phyloP scores from a whole-genome alignment of 1,140 invertebrate genomes.

The Schlechtendalia chinensis region DNA sequence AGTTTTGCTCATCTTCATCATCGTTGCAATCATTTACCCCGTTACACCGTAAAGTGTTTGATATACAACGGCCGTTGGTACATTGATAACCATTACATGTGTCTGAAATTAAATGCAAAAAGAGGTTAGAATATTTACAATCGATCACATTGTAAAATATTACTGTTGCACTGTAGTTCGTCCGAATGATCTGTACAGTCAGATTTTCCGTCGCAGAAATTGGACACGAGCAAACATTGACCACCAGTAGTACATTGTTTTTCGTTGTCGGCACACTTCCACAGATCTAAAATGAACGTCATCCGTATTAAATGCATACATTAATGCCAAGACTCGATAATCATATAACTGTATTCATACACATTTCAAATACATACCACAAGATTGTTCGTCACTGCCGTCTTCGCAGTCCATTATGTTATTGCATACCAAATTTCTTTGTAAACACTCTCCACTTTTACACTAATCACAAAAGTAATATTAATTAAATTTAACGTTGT shows the following conservation, averaged over 20 bases:
- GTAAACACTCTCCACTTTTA: constrained; percentile 69
- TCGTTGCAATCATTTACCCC: constrained; percentile 63
- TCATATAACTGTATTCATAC: too few relatives aligned
- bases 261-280: constrained; percentile 64
- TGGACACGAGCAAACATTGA: constrained; percentile 62
- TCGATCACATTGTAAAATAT: background rate
- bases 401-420: constrained; percentile 70
- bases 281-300: constrained; percentile 54
- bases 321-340: too few relatives aligned
- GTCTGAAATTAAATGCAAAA: constrained; percentile 55
- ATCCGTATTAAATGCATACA: background rate
- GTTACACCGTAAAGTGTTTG: constrained; percentile 64
- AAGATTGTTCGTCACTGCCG: constrained; percentile 68
- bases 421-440: constrained; percentile 71
- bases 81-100: constrained; percentile 63
- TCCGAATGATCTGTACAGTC: constrained; percentile 68
- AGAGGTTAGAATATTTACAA: too few relatives aligned
- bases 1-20: constrained; percentile 67
- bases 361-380: constrained; percentile 56
- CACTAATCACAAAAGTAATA: constrained; percentile 59
- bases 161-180: constrained; percentile 62
- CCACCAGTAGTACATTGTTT: constrained; percentile 59
- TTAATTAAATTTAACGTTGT: constrained; percentile 14
- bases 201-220: constrained; percentile 67
- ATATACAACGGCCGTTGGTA: constrained; percentile 61